phyloP scores from a whole-genome alignment of 2,888 invertebrate species.

The Phania funesta region DNA sequence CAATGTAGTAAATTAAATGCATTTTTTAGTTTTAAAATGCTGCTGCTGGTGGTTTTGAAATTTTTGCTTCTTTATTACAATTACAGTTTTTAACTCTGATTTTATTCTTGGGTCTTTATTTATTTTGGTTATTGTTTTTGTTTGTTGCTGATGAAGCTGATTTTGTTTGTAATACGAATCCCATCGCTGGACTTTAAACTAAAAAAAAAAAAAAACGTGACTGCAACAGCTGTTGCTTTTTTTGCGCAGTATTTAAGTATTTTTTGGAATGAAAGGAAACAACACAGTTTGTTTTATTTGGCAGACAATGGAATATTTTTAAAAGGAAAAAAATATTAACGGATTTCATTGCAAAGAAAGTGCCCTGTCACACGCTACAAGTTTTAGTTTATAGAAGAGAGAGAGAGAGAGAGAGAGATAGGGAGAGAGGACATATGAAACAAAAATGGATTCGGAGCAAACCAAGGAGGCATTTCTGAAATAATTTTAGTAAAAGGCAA shows the following conservation, averaged over 20 bases:
- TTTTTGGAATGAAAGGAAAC: conserved; percentile 22
- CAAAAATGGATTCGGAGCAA: too few species aligned
- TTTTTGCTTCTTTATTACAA: conserved; percentile 42
- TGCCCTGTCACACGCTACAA: too few species aligned
- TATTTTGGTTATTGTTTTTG: not conserved
- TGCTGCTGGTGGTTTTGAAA: conserved; percentile 21
- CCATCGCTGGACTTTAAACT: conserved; percentile 53
- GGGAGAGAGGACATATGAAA: too few species aligned
- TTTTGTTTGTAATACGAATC: conserved; percentile 34
- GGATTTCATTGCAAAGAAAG: too few species aligned
- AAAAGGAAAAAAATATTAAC: not conserved
- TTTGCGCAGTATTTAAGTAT: not conserved
- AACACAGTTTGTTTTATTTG: conserved; percentile 28
- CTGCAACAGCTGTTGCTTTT: conserved; percentile 47
- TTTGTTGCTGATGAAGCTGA: conserved; percentile 42
- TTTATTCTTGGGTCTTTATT: conserved; percentile 38
- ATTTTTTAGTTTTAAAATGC: conserved; percentile 23
- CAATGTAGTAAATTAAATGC: conserved; percentile 58
- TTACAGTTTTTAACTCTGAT: conserved; percentile 36
- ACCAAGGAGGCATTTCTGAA: too few species aligned
- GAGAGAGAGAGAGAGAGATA: too few species aligned
- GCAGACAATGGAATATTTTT: not conserved
- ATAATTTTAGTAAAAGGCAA: too few species aligned
- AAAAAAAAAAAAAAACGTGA: conserved; percentile 50
- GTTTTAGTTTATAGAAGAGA: too few species aligned